Evolutionary conservation across 2,888 invertebrate species (phyloP), one percentile per base, ranked within the genome.

Genomic region (Andrena marginata): DNA sequence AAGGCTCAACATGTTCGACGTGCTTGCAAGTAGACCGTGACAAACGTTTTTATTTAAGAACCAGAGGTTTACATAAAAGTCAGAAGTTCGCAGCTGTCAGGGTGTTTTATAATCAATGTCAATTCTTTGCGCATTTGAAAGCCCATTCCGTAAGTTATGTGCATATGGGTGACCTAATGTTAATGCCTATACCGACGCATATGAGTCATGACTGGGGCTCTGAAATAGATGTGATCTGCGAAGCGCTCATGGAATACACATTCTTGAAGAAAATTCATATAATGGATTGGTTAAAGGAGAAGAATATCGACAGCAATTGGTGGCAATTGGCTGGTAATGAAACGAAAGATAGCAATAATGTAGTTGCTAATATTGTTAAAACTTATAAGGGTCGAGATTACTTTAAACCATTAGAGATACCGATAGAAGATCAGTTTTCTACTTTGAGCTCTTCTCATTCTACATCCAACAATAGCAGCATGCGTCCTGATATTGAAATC

Each of bases 91-190:
- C 91, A 0, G 86, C 85, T 16, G 85, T 90, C 7, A 85, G 87
- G 42, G 71, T 94, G 42, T 94, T 94, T 69, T 93, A 93, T 77
- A 94, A 94, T 77, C 93, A 92, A 65, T 94, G 94, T 67, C 92
- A 91, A 75, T 92, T 93, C 42, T 90, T 93, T 51, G 88, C 91
- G n/a, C 93, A 94, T 69, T 56, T 94, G 20, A 89, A 89, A 63
- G 54, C 69, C 5, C 93, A 94, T 69, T 77, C 86, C 0, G 80
- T 87, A 13, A 74, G 35, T 2, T 2, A 80, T 3, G 91, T 93
- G 10, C 91, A 91, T 23, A 87, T 92, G 62, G 84, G 86, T 35
- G 92, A 93, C n/a, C 16, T 94, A 13, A 93, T 94, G 93, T 82
- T 93, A 16, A 92, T 94, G 91, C 93, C 94, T 31, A 67, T 93